Evolutionary conservation across 2,888 invertebrate genomes (phyloP), one percentile per base, ranked within the genome.

Genomic region (Vanessa cardui): DNA sequence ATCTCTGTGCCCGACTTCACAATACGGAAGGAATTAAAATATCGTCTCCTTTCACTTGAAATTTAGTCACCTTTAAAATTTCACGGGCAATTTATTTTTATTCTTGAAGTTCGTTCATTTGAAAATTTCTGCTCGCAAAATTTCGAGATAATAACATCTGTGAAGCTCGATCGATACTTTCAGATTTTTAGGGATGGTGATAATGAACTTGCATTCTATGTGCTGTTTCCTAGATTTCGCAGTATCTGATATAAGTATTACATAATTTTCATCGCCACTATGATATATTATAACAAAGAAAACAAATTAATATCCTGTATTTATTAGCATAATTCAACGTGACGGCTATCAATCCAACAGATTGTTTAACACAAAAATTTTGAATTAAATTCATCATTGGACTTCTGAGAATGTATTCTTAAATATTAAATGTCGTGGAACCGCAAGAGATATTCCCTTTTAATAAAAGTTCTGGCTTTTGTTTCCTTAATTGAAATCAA

Each of bases 401-500:
- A 67, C 60, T 69, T 69, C 66, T 46, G 59, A 46, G 63, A 70
- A 72, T 68, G 68, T 70, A 72, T 70, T 64, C 68, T 59, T 70
- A 73, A 73, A 70, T 69, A 73, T 72, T 71, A 62, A 68, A 79
- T 74, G 74, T 75, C 62, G 60, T 50, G 66, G 73, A 73, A 75
- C 80, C 80, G 80, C 79, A 77, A 81, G 75, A 79, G 78, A 83
- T 84, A 81, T 85, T 85, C 82, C 80, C 75, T 80, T 90, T 89
- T 87, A 88, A 85, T 89, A 90, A 86, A 90, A 89, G 82, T 90
- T 89, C 83, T 78, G 79, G 80, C 83, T 86, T 86, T 85, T 85
- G 88, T 86, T 89, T 87, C 87, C 88, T 79, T 87, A 89, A 90
- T 90, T 88, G 84, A 84, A 88, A 89, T 88, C 86, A 86, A 87